phyloP scores from a whole-genome alignment of 30 jellyfish, hydroid and myxozoan species.

The Aurelia sp. region DNA sequence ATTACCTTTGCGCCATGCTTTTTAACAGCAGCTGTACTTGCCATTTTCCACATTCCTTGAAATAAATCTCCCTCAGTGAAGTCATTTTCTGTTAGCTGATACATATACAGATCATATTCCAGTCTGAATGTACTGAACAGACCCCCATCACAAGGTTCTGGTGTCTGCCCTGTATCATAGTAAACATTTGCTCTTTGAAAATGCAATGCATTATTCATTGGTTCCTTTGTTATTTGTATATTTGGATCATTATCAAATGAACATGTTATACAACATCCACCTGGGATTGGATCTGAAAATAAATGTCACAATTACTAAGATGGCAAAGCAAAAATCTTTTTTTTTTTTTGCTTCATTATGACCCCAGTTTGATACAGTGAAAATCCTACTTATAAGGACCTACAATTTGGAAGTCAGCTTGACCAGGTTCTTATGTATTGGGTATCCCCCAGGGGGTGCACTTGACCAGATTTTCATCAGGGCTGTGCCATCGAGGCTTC shows the following conservation, averaged over 20 bases:
- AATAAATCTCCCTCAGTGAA: slow-evolving; percentile 45
- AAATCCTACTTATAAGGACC: too few species aligned
- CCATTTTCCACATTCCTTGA: slow-evolving; percentile 74
- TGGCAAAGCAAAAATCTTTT: too few species aligned
- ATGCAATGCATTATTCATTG: background rate
- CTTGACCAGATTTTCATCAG: too few species aligned
- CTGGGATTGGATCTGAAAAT: slow-evolving; percentile 82
- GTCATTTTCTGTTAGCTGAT: slow-evolving; percentile 55
- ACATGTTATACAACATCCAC: slow-evolving; percentile 95
- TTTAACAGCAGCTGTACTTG: slow-evolving; percentile 51
- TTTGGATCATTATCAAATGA: slow-evolving; percentile 75
- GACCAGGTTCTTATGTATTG: too few species aligned
- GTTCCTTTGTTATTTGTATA: slow-evolving; percentile 28
- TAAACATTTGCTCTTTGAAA: slow-evolving; percentile 80
- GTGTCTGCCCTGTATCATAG: slow-evolving; percentile 23
- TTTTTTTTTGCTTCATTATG: too few species aligned
- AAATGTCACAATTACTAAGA: too few species aligned
- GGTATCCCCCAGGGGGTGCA: too few species aligned
- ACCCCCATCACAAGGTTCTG: slow-evolving; percentile 74
- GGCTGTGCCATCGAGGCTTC: too few species aligned
- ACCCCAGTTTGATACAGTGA: too few species aligned
- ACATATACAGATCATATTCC: slow-evolving; percentile 62
- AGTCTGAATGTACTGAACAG: slow-evolving; percentile 46
- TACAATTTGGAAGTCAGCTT: too few species aligned
- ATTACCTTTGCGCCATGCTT: slow-evolving; percentile 68